Evolutionary conservation across 2,113 vertebrate species (phyloP).

Genomic region (Megaceryle torquata): DNA sequence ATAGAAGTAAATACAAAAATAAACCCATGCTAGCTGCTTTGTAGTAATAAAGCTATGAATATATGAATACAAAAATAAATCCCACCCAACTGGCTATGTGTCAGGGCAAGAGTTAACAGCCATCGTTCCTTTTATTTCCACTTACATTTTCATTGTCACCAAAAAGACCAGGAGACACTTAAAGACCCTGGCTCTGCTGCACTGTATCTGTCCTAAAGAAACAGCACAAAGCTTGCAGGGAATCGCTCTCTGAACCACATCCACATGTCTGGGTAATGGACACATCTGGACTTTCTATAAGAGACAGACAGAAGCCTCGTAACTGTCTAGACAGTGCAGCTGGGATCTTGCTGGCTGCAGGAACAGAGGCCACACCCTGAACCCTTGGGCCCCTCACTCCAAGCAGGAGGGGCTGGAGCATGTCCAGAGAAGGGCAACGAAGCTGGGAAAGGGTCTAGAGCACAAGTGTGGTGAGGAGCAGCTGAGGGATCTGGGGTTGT

Average conservation of each 20-base stretch:
- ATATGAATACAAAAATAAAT: neutral
- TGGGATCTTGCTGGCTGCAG: neutral
- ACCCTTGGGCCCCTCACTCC: neutral
- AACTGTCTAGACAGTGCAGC: neutral
- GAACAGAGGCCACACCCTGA: too few relatives aligned
- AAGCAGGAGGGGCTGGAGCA: neutral
- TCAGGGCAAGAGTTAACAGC: neutral
- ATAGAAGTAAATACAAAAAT: neutral
- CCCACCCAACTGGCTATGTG: neutral
- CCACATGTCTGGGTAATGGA: rapidly evolving
- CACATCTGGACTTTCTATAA: neutral
- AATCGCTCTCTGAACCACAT: neutral
- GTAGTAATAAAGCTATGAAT: neutral
- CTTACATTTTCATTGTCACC: neutral
- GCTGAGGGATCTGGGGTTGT: neutral
- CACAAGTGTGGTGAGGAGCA: neutral
- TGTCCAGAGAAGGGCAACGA: neutral
- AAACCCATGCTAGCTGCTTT: neutral
- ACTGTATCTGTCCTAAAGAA: neutral
- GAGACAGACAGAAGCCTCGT: neutral
- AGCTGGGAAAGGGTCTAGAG: neutral
- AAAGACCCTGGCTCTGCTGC: too few relatives aligned
- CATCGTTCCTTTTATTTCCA: neutral
- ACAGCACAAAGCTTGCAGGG: neutral
- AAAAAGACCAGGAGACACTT: neutral